Percentiles rank a stretch among this genome's conserved stretches.
Evolutionary conservation across 2,113 vertebrate genomes (phyloP).

Genomic region (Theristicus caerulescens): DNA sequence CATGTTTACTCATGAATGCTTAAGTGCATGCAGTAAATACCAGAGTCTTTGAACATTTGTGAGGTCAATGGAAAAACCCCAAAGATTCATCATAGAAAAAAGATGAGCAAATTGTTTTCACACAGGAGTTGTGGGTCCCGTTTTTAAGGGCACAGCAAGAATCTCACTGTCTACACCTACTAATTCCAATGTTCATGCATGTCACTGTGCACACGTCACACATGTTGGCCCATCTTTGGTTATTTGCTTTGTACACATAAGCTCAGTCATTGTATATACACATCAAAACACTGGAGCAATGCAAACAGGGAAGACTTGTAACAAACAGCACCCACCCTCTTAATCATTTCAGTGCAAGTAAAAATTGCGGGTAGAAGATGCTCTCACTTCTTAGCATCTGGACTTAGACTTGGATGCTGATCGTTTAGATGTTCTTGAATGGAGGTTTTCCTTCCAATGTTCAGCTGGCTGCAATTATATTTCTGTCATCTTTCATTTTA

Average conservation of each 20-base stretch:
- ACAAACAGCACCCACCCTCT: neutral
- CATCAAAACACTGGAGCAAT: neutral
- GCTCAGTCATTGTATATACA: neutral
- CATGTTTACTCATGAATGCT: neutral
- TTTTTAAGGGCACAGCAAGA: neutral
- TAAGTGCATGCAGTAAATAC: neutral
- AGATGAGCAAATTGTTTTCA: neutral
- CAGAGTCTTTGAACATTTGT: neutral
- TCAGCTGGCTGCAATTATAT: constrained; percentile 34
- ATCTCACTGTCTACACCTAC: neutral
- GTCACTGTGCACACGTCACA: neutral
- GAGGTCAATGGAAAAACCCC: neutral
- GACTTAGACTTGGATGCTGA: neutral
- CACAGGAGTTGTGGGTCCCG: neutral
- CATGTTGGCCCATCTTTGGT: neutral
- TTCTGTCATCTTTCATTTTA: constrained; percentile 31
- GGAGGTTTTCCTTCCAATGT: neutral
- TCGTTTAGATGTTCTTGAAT: neutral
- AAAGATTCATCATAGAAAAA: neutral
- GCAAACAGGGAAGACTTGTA: neutral
- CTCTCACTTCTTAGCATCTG: neutral
- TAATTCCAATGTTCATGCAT: neutral
- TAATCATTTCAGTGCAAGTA: neutral
- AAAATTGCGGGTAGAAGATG: neutral
- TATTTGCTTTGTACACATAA: neutral